phyloP scores from a whole-genome alignment of 2,797 vertebrate genomes.

The Bovichtus variegatus region DNA sequence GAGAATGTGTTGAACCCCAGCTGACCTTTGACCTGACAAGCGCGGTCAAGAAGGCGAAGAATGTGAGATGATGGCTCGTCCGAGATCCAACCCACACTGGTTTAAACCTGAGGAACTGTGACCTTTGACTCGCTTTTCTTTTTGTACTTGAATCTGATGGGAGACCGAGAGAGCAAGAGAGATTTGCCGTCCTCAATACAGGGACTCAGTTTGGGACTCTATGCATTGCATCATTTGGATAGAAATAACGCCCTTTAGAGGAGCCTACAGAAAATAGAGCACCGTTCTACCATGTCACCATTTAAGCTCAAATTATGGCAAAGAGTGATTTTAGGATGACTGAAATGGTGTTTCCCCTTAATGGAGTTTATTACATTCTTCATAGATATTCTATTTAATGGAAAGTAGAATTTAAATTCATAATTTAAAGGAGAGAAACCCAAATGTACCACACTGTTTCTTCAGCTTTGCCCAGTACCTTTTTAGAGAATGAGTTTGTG shows the following conservation, averaged over 20 bases:
- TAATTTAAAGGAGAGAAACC: conserved; percentile 4
- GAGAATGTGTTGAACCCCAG: conserved; percentile 39
- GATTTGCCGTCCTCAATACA: conserved; percentile 40
- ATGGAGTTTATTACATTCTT: conserved; percentile 1
- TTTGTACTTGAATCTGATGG: conserved; percentile 79
- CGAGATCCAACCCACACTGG: conserved; percentile 42
- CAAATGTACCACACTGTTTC: background rate
- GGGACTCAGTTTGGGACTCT: conserved; percentile 38
- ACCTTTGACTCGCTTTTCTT: conserved; percentile 76
- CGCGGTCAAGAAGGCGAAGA: conserved; percentile 37
- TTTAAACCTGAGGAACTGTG: conserved; percentile 75
- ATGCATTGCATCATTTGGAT: conserved; percentile 48
- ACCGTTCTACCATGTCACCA: background rate
- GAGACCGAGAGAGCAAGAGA: conserved; percentile 35
- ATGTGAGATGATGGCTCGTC: conserved; percentile 38
- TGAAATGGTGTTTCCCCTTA: background rate
- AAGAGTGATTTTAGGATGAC: background rate
- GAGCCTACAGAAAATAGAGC: background rate
- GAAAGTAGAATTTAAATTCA: too few species aligned
- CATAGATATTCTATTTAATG: conserved; percentile 1
- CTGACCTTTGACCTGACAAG: conserved; percentile 42
- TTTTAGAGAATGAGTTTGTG: background rate
- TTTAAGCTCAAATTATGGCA: conserved; percentile 6
- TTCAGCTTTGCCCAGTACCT: background rate
- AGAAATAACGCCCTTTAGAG: background rate